A percentile compares a stretch with the other conserved stretches of the same genome.
Conservation (phyloP, 2,797 vertebrate genomes). For the Melanotaenia nigrans region DNA sequence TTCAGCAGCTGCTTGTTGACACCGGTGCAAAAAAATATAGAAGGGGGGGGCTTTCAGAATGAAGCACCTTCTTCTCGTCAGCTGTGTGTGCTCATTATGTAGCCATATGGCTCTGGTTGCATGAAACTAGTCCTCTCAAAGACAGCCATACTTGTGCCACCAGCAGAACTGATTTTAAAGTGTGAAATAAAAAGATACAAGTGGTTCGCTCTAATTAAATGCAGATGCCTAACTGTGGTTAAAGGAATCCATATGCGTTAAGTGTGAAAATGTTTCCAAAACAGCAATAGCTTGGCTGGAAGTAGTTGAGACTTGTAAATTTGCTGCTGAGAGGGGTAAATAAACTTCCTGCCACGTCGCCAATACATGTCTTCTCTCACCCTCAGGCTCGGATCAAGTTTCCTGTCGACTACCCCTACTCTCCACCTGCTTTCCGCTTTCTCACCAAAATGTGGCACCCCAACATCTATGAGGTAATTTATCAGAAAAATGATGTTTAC, state of each 20-base stretch:
- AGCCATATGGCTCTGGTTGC: neutral
- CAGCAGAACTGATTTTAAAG: conserved; percentile 14
- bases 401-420: conserved; percentile 93
- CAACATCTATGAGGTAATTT: conserved; percentile 92
- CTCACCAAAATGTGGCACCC: conserved; percentile 98
- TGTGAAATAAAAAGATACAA: neutral
- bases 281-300: conserved; percentile 7
- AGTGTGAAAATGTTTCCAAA: conserved; percentile 6
- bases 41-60: conserved; percentile 2
- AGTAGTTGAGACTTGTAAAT: conserved; percentile 30
- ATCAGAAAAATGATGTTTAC: neutral
- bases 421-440: conserved; percentile 92
- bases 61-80: conserved; percentile 6
- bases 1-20: conserved; percentile 28
- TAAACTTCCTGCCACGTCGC: conserved; percentile 4
- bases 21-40: neutral
- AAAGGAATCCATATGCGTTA: neutral
- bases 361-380: conserved; percentile 30
- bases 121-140: neutral
- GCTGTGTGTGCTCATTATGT: conserved; percentile 10
- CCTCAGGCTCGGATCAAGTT: conserved; percentile 91
- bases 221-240: neutral
- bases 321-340: neutral
- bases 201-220: neutral
- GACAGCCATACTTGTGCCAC: neutral